phyloP scores from a whole-genome alignment of 2,113 vertebrate genomes.

The Callospermophilus lateralis region DNA sequence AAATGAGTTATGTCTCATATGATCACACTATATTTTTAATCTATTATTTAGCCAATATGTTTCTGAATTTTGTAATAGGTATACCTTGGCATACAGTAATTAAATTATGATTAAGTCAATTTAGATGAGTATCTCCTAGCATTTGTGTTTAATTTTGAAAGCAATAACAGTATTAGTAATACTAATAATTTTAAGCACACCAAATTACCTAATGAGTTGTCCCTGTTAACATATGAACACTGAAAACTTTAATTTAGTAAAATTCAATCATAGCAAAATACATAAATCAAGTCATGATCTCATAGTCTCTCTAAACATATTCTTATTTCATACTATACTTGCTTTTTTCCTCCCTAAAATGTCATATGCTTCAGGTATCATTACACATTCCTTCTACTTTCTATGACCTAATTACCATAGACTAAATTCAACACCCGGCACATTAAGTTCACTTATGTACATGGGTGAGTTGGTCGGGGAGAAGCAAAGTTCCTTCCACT shows the following conservation, averaged over 20 bases:
- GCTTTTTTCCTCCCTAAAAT: neutral
- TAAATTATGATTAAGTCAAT: constrained; percentile 76
- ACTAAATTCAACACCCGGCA: neutral
- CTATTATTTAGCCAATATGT: constrained; percentile 45
- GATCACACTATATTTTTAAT: constrained; percentile 37
- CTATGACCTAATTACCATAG: neutral
- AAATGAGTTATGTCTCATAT: constrained; percentile 6
- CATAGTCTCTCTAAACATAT: constrained; percentile 19
- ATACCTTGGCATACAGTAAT: constrained; percentile 64
- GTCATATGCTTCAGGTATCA: neutral
- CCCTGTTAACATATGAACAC: constrained; percentile 61
- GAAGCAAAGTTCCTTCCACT: neutral
- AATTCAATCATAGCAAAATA: constrained; percentile 42
- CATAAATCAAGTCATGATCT: constrained; percentile 52
- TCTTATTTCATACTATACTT: neutral
- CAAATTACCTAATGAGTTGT: constrained; percentile 61
- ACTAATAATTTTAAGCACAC: constrained; percentile 38
- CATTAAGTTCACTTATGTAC: neutral
- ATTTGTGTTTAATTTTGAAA: constrained; percentile 69
- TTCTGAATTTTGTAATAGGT: constrained; percentile 73
- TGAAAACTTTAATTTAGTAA: constrained; percentile 70
- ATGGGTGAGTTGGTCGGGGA: neutral
- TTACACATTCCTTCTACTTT: neutral
- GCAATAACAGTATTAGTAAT: constrained; percentile 67
- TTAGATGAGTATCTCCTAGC: constrained; percentile 75